Conservation (phyloP, 2,113 vertebrate species). For the Sclerurus mexicanus region DNA sequence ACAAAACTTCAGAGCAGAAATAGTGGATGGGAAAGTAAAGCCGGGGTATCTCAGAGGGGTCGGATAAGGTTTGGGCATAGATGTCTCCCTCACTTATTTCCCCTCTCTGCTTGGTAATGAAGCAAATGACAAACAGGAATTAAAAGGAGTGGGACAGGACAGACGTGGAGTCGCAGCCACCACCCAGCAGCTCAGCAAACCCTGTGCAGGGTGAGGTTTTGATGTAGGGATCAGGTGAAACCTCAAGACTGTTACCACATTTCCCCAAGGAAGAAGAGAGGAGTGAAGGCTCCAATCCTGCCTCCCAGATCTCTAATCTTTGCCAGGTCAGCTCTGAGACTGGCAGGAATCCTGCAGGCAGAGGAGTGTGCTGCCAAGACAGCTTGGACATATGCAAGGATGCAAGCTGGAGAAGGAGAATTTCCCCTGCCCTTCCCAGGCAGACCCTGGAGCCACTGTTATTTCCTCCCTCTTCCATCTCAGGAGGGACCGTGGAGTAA, state of each 20-base stretch:
- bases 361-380: neutral
- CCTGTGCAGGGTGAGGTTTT: rapidly evolving
- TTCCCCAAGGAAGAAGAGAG: neutral
- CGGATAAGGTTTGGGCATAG: neutral
- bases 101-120: neutral
- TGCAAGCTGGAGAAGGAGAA: neutral
- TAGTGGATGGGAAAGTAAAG: rapidly evolving
- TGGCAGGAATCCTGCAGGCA: neutral
- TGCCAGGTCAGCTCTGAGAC: neutral
- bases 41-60: rapidly evolving
- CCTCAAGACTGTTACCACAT: neutral
- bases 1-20: neutral
- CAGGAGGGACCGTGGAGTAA: neutral
- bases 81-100: neutral
- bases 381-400: neutral
- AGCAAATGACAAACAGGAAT: neutral
- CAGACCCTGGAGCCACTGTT: neutral
- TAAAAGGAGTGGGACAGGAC: neutral
- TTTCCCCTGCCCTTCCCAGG: neutral
- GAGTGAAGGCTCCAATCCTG: neutral
- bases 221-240: neutral
- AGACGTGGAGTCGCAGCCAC: neutral
- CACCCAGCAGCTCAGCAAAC: neutral
- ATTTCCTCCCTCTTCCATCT: neutral
- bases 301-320: neutral